A percentile compares a stretch with the other conserved stretches of the same genome.
These are phyloP conservation scores for Silurus meridionalis DNA, from an alignment of 2,113 vertebrate genomes.

Conservation along the genomic window DNA sequence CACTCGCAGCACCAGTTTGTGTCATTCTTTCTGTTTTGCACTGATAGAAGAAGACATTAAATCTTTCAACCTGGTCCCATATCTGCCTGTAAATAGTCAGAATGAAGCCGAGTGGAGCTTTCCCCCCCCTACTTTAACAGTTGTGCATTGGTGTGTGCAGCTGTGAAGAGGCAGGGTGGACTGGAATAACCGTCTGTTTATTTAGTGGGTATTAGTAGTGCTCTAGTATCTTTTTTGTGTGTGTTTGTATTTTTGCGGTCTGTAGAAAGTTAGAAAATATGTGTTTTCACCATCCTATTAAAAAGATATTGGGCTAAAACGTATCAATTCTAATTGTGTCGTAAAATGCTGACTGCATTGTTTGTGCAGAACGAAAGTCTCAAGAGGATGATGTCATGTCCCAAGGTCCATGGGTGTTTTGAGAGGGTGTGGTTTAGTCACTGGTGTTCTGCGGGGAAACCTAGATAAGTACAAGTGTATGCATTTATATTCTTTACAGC, in stretches of 20 bases:
- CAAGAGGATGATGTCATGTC: slow-evolving; percentile 25
- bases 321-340: slow-evolving; percentile 60
- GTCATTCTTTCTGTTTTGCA: slow-evolving; percentile 25
- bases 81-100: slow-evolving; percentile 40
- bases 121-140: slow-evolving; percentile 20
- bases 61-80: slow-evolving; percentile 53
- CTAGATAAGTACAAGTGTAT: neutral
- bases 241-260: neutral
- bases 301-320: slow-evolving; percentile 36
- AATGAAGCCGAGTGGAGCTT: slow-evolving; percentile 48
- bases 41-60: slow-evolving; percentile 50
- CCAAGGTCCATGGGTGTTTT: neutral
- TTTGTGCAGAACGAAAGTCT: slow-evolving; percentile 51
- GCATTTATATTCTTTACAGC: neutral
- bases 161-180: neutral
- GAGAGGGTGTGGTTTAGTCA: slow-evolving; percentile 20
- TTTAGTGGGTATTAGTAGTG: neutral
- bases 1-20: slow-evolving; percentile 6
- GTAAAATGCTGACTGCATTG: slow-evolving; percentile 58
- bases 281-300: neutral
- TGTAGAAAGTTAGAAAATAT: neutral
- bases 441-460: slow-evolving; percentile 30
- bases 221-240: neutral
- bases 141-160: slow-evolving; percentile 15
- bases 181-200: neutral